Evolutionary conservation across 2,797 vertebrate genomes (phyloP).

Genomic region (Pangasius sanitwongsei): DNA sequence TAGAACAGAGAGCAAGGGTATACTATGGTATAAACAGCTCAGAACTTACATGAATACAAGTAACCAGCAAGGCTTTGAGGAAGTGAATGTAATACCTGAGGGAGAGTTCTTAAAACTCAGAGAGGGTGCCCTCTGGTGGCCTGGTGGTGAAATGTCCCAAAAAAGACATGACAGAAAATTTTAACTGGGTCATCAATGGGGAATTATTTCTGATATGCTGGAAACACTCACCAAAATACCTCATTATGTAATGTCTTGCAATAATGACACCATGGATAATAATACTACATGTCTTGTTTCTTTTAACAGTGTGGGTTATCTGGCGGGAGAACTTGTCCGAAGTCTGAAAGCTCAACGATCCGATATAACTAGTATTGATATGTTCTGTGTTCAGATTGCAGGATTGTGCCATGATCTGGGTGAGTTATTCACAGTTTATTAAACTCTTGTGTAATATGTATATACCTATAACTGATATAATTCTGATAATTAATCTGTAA

Average conservation of each 20-base stretch:
- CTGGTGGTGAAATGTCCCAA: too few species aligned
- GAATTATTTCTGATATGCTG: too few species aligned
- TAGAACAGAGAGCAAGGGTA: too few species aligned
- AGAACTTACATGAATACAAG: too few species aligned
- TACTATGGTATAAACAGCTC: too few species aligned
- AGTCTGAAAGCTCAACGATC: not conserved
- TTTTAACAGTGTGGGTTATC: conserved; percentile 27
- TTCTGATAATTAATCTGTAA: not conserved
- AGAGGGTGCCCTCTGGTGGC: too few species aligned
- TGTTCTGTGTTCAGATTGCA: conserved; percentile 22
- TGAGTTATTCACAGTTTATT: not conserved
- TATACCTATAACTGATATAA: not conserved
- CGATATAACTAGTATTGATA: not conserved
- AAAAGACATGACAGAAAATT: too few species aligned
- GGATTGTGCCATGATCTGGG: conserved; percentile 32
- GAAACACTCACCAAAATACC: not conserved
- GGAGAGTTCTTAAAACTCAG: too few species aligned
- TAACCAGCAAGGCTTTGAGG: too few species aligned
- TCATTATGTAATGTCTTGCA: not conserved
- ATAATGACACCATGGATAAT: conserved; percentile 61
- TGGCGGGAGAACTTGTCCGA: conserved; percentile 14
- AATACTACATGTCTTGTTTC: not conserved
- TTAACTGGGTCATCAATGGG: too few species aligned
- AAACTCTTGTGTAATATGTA: not conserved
- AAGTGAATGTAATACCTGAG: too few species aligned